Conservation (phyloP, 2,797 vertebrate genomes). For the Microhierax caerulescens region DNA sequence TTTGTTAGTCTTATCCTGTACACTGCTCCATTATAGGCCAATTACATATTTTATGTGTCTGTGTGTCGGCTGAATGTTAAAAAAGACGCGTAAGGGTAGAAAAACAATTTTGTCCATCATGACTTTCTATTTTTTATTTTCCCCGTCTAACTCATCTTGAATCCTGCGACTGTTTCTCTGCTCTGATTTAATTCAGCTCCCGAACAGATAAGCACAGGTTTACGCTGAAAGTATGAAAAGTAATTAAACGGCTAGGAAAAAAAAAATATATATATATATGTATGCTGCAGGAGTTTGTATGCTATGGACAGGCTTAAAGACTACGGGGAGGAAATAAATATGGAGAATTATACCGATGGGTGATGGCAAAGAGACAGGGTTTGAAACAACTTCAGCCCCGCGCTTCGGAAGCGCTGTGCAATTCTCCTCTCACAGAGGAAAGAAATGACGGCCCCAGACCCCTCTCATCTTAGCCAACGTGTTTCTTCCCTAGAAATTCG, state of each 20-base stretch:
- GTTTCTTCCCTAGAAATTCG: neutral
- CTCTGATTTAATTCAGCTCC: neutral
- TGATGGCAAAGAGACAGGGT: neutral
- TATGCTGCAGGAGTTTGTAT: neutral
- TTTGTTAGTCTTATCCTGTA: slow-evolving; percentile 16
- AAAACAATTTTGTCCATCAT: neutral
- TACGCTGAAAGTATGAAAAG: neutral
- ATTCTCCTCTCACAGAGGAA: neutral
- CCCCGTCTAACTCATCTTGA: neutral
- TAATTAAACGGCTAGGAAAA: neutral
- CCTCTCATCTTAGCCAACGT: neutral
- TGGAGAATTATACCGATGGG: neutral
- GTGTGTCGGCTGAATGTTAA: neutral
- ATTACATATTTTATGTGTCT: neutral
- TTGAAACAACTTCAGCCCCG: neutral
- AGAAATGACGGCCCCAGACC: neutral
- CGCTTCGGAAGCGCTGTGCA: neutral
- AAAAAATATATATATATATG: neutral
- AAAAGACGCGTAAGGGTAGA: neutral
- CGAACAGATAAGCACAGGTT: neutral
- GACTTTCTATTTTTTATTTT: neutral
- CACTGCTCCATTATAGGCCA: neutral
- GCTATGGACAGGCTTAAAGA: no score
- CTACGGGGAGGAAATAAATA: neutral
- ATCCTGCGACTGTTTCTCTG: neutral